Evolutionary conservation across 1,140 invertebrate species (phyloP), one percentile per base, ranked within the genome.

Genomic region (Papilio polytes): DNA sequence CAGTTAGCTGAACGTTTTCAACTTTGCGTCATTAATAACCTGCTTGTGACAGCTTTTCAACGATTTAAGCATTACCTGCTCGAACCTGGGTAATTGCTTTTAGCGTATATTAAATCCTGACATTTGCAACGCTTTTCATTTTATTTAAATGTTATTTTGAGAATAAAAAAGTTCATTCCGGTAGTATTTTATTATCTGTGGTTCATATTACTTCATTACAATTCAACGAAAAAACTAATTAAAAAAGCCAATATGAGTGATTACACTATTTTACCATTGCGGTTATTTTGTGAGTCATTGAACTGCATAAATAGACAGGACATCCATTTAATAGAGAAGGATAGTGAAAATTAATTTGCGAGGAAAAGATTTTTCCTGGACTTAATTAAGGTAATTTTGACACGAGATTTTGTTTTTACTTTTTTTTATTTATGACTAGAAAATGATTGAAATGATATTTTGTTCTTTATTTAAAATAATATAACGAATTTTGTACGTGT

Each of bases 1-100:
- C 26, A 70, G 63, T 36, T 70, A 13, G 63, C 2, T 31, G 26
- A 70, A 70, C 63, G 63, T 31, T 70, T 70, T 31, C 63, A 70
- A 70, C 63, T 70, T 70, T 31, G 63, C 22, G 63, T 70, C 63
- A 70, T 70, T 70, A 36, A 70, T 70, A 70, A 70, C 13, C 26
- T 70, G 63, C 3, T 13, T 70, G 13, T 70, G 63, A 70, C 63
- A 70, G 26, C 63, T 70, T 70, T 66, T 70, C 63, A 70, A 70
- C 63, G 26, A 31, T 70, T 70, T 70, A 31, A 70, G 63, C 63
- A 70, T 70, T 70, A 70, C 63, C 63, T 70, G 22, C 63, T 31
- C 63, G 63, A 36, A 70, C 63, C 63, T 70, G 26, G 3, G 22
- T 70, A 70, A 70, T 70, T 70, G 26, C 63, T 31, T 70, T 70